Percentiles rank a stretch among this genome's conserved stretches.
Evolutionary conservation across 92 coral and sea anemone genomes (phyloP).

Genomic region (Diadumene lineata): DNA sequence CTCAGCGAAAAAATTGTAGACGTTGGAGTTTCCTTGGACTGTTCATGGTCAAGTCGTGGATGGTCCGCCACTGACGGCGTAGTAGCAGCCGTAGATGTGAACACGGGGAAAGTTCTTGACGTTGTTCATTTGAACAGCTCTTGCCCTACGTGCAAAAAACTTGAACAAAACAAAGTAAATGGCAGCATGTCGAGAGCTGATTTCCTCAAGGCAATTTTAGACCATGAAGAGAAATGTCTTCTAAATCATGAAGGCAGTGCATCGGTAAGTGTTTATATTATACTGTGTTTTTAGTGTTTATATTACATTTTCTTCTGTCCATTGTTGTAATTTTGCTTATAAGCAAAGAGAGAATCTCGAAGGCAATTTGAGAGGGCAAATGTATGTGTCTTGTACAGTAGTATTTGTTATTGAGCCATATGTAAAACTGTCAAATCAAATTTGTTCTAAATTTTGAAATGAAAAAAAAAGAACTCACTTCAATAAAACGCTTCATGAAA

Average conservation of each 20-base stretch:
- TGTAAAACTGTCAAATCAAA: not conserved
- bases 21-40: slow-evolving; percentile 38
- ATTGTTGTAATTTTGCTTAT: not conserved
- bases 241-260: slow-evolving; percentile 25
- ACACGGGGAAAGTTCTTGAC: slow-evolving; percentile 53
- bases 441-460: not conserved
- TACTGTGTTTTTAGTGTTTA: not conserved
- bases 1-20: too few species aligned
- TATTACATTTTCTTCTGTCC: not conserved
- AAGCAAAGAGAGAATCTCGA: not conserved
- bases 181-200: not conserved
- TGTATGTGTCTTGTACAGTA: not conserved
- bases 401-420: not conserved
- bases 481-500: not conserved
- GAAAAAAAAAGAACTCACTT: not conserved
- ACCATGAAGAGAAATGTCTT: too few species aligned
- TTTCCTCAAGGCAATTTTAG: slow-evolving; percentile 7
- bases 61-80: slow-evolving; percentile 48
- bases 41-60: slow-evolving; percentile 48
- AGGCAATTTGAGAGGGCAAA: not conserved
- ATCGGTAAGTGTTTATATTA: slow-evolving; percentile 14
- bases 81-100: slow-evolving; percentile 45
- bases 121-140: slow-evolving; percentile 35
- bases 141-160: slow-evolving; percentile 42
- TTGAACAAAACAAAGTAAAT: slow-evolving; percentile 18